Evolutionary conservation across 2,888 invertebrate species (phyloP), one percentile per base, ranked within the genome.

Genomic region (Platycheirus rosarum): DNA sequence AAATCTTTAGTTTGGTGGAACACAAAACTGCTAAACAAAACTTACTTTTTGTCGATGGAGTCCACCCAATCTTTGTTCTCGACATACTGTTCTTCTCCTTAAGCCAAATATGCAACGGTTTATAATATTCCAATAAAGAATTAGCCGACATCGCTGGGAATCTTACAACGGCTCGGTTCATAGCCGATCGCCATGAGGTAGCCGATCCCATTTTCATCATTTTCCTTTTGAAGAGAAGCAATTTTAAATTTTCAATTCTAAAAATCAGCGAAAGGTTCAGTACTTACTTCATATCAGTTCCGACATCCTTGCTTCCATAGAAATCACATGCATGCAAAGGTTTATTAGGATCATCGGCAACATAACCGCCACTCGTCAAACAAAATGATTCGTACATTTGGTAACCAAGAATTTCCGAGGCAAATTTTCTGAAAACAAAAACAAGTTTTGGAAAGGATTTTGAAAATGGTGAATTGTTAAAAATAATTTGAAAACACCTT

Each of bases 301-400:
- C 97, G 46, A 97, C 97, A 40, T 93, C 93, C 2, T 92, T 92
- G 85, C 94, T 96, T 86, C 94, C 92, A 89, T 95, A 96, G 86
- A 97, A 96, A 87, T 97, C 97, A 88, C 97, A 97, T 86, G 94
- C 93, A 73, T 97, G 95, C 5, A 97, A 92, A 6, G 94, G 94
- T 6, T 92, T 92, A 0, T 94, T 94, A 88, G 97, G 93, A 0
- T 82, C 63, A 16, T 53, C 63, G 0, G 29, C 66, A 7, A 68
- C 55, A 11, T 35, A 77, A 0, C 7, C 13, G 9, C 94, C 94
- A 2, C 96, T 95, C 85, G 94, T 92, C 85, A 93, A 93, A 87
- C 95, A 95, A 13, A 95, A 91, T 0, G 93, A 92, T 14, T 94
- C 92, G 87, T 95, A 94, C 89, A 95, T 93, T 87, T 95, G 95